Conservation (phyloP, 2,797 vertebrate species). For the Mallotus villosus region DNA sequence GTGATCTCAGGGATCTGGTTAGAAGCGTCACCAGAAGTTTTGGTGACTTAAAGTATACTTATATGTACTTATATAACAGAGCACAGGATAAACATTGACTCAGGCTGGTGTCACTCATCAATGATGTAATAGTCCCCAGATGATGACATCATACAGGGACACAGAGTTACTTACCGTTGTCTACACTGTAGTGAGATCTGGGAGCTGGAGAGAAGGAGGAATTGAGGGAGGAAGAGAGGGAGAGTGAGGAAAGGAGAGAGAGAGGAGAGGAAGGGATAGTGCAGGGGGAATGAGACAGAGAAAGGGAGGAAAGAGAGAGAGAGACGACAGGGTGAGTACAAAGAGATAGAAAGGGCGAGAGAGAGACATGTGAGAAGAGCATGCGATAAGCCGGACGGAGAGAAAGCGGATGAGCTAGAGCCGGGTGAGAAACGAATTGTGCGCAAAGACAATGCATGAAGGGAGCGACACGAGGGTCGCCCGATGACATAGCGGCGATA, state of each 20-base stretch:
- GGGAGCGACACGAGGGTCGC: no score
- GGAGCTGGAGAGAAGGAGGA: constrained; percentile 74
- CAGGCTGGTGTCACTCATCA: no score
- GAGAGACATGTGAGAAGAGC: neutral
- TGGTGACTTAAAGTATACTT: no score
- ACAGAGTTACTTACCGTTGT: constrained; percentile 83
- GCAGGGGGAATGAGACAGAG: neutral
- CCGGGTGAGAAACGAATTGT: no score
- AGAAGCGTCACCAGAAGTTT: no score
- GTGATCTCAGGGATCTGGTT: neutral
- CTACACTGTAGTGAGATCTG: constrained; percentile 81
- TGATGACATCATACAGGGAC: constrained; percentile 48
- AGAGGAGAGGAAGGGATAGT: neutral
- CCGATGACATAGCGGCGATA: no score
- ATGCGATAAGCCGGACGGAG: neutral
- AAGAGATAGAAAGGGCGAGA: neutral
- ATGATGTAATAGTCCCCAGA: constrained; percentile 5
- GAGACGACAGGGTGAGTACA: neutral
- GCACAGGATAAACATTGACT: no score
- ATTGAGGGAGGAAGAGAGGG: neutral
- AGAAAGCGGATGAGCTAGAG: neutral
- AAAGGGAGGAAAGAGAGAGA: neutral
- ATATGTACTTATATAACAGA: no score
- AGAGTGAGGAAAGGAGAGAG: neutral
- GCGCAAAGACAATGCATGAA: no score